These are phyloP conservation scores for Ypsolopha scabrella DNA, from an alignment of 2,888 invertebrate genomes.

Conservation along the genomic window DNA sequence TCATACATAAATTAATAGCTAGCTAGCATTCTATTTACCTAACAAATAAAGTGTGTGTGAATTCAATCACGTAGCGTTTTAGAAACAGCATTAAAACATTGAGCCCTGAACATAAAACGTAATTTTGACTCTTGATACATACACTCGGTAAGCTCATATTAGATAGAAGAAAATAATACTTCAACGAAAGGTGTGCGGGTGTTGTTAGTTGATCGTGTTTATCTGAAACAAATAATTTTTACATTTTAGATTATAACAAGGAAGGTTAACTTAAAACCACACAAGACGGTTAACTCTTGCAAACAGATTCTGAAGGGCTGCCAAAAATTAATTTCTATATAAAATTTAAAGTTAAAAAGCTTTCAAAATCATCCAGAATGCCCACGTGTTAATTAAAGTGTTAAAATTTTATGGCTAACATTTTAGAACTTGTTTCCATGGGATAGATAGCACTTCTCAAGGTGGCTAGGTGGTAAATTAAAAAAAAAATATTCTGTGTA, in stretches of 20 bases:
- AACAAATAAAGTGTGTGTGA: constrained; percentile 3
- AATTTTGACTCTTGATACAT: neutral
- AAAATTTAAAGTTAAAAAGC: too few species aligned
- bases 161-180: constrained; percentile 2
- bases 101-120: neutral
- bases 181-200: constrained; percentile 1
- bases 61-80: neutral
- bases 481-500: too few species aligned
- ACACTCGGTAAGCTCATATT: neutral
- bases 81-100: neutral
- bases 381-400: too few species aligned
- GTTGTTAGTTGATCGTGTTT: constrained; percentile 57
- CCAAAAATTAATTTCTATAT: too few species aligned
- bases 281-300: too few species aligned
- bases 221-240: constrained; percentile 49
- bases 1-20: constrained; percentile 1
- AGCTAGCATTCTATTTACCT: constrained; percentile 6
- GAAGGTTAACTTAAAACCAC: too few species aligned
- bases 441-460: too few species aligned
- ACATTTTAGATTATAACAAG: neutral
- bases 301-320: too few species aligned
- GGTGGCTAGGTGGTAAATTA: too few species aligned
- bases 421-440: too few species aligned
- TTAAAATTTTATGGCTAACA: too few species aligned
- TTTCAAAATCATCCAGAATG: too few species aligned